Base-by-base conservation (phyloP, 92 coral and sea anemone genomes). In the Epizoanthus ramosus region DNA sequence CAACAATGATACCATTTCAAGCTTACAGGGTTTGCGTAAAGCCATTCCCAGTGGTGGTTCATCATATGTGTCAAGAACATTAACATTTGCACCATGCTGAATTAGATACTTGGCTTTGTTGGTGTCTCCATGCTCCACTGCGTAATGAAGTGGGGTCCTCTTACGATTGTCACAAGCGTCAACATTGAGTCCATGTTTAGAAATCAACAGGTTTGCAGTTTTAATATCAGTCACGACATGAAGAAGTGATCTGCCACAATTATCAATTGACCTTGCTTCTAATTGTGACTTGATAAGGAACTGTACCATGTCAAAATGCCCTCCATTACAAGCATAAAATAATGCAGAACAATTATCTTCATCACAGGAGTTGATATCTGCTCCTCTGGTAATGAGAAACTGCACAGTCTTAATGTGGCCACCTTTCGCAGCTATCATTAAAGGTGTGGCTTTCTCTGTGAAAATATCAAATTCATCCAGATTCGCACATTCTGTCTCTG, bases 361-460 rank as follows among this genome's bases (percentile, higher is more conserved):
- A n/a, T 60, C 65, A 60, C 65, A 3, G 65, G 22, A 4, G 12
- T 13, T 5, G 8, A 60, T 17, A 2, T 60, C 3, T 60, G 65
- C 21, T 60, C 65, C 65, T 60, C n/a, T 60, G 2, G 65, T 0
- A 60, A 60, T n/a, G 2, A 60, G 23, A n/a, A 60, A 60, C 65
- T 60, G 65, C 28, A 60, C 65, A 60, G 21, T 60, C 23, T 60
- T 60, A 60, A 60, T n/a, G 25, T 60, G 65, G n/a, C 65, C 65
- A 60, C 65, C 65, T 60, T 60, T 60, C 12, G 65, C 65, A 60
- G 65, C 65, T 60, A n/a, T 28, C 65, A 60, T 60, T 60, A 60
- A 3, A 18, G 65, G 65, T n/a, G 65, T 60, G 8, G 65, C 65
- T 60, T 17, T 15, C 65, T 60, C 65, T 18, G 65, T 60, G 7